A percentile compares a stretch with the other conserved stretches of the same genome.
Evolutionary conservation across 2,888 invertebrate genomes (phyloP).

Genomic region (Rotaria socialis): DNA sequence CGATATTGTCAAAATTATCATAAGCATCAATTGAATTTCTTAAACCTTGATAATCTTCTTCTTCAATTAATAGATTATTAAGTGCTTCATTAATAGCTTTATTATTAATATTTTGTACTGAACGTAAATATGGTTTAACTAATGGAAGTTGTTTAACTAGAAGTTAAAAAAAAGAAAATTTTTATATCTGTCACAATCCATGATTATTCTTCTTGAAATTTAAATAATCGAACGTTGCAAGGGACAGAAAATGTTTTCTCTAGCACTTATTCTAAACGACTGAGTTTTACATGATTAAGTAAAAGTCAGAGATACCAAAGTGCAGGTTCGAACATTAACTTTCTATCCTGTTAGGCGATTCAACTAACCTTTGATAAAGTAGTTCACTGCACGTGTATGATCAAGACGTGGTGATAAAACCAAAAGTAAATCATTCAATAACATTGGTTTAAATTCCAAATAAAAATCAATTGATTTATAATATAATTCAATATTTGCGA

Average conservation of each 20-base stretch:
- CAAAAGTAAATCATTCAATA: conserved; percentile 88
- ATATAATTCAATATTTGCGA: conserved; percentile 97
- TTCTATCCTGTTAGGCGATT: not conserved
- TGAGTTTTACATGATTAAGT: not conserved
- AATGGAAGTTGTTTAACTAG: conserved; percentile 81
- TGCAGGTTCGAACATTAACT: not conserved
- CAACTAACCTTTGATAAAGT: conserved; percentile 63
- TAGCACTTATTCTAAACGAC: conserved; percentile 2
- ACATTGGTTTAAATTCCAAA: conserved; percentile 89
- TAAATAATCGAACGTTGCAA: not conserved
- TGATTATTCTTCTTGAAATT: not conserved
- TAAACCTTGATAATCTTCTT: conserved; percentile 80
- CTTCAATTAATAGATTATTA: conserved; percentile 88
- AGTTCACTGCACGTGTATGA: conserved; percentile 76
- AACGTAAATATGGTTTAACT: conserved; percentile 92
- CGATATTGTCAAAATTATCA: conserved; percentile 99
- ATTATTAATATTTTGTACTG: conserved; percentile 95
- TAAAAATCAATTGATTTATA: conserved; percentile 99
- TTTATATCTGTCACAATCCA: conserved; percentile 28
- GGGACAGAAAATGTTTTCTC: not conserved
- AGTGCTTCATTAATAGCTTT: conserved; percentile 98
- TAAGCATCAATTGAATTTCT: conserved; percentile 97
- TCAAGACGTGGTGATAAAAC: conserved; percentile 96
- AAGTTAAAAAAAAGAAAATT: not conserved
- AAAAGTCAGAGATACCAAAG: not conserved